A percentile compares a stretch with the other conserved stretches of the same genome.
phyloP scores from a whole-genome alignment of 1,140 invertebrate genomes.

The Hylyphantes graminicola region DNA sequence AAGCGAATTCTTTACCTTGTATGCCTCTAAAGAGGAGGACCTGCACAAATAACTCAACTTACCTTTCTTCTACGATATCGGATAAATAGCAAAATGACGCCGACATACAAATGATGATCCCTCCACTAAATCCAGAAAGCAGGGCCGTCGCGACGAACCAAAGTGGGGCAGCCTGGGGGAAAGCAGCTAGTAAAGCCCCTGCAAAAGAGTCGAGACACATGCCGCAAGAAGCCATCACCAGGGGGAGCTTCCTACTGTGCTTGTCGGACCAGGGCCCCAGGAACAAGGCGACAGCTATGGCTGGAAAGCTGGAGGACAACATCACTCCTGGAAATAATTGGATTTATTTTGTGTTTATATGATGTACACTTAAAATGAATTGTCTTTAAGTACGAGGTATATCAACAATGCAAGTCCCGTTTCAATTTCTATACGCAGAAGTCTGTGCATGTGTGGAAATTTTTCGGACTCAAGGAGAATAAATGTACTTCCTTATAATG shows the following conservation, averaged over 20 bases:
- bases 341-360: no score
- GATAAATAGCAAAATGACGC: conserved; percentile 27
- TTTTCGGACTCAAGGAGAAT: no score
- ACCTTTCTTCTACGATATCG: conserved; percentile 30
- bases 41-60: not conserved
- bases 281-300: conserved; percentile 67
- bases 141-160: conserved; percentile 4
- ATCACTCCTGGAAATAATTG: conserved; percentile 50
- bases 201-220: conserved; percentile 75
- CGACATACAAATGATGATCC: conserved; percentile 37
- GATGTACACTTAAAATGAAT: no score
- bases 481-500: no score
- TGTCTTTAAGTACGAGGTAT: no score
- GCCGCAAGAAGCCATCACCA: conserved; percentile 83
- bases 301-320: conserved; percentile 62
- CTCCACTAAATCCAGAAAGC: conserved; percentile 28
- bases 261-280: conserved; percentile 74
- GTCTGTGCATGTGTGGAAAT: no score
- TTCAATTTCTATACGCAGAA: no score
- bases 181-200: not conserved
- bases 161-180: not conserved
- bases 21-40: no score
- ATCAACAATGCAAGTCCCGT: no score
- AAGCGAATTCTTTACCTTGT: no score
- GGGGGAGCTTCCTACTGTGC: conserved; percentile 84